Conservation (phyloP, 1,140 invertebrate genomes). For the Mizuhopecten yessoensis region DNA sequence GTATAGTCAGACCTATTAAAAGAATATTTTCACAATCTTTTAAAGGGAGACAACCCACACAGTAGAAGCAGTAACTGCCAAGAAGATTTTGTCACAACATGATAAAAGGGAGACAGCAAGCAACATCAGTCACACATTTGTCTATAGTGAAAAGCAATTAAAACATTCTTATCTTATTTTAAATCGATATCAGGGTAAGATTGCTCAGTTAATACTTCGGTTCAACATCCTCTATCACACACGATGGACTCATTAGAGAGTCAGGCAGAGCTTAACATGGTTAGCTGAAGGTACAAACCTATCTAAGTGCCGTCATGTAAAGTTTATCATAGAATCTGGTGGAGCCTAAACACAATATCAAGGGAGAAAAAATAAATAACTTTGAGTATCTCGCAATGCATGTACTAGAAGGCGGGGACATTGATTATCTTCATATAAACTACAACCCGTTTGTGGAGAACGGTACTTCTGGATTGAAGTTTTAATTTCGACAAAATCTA, state of each 20-base stretch:
- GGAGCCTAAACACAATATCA: not conserved
- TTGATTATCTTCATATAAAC: too few relatives aligned
- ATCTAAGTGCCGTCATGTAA: not conserved
- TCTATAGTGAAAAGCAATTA: not conserved
- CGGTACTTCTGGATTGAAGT: not conserved
- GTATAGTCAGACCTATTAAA: too few relatives aligned
- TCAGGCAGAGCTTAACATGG: not conserved
- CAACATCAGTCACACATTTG: not conserved
- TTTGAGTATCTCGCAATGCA: not conserved
- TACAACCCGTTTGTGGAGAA: not conserved
- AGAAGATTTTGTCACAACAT: too few relatives aligned
- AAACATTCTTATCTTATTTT: not conserved
- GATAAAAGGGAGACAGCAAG: too few relatives aligned
- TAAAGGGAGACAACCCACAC: too few relatives aligned
- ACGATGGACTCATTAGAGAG: not conserved
- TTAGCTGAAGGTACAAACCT: not conserved
- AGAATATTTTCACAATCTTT: too few relatives aligned
- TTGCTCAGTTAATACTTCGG: not conserved
- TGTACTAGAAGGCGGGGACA: too few relatives aligned
- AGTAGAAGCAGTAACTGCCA: too few relatives aligned
- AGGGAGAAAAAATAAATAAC: not conserved
- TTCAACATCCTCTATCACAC: not conserved
- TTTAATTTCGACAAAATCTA: not conserved
- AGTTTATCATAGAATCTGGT: not conserved
- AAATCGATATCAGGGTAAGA: not conserved